phyloP scores from a whole-genome alignment of 2,888 invertebrate species.

The Amorpha juglandis region DNA sequence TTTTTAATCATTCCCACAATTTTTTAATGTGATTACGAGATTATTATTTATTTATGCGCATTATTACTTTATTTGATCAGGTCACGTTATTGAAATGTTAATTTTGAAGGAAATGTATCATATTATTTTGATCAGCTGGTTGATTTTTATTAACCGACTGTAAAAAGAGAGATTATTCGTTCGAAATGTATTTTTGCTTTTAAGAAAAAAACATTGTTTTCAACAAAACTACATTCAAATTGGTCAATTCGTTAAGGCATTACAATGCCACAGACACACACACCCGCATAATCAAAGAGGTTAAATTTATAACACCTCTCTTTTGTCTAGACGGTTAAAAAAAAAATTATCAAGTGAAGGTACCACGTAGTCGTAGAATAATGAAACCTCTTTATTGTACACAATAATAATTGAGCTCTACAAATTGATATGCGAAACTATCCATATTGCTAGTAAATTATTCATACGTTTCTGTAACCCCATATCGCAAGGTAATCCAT shows the following conservation, averaged over 20 bases:
- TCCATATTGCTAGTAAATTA: slow-evolving; percentile 12
- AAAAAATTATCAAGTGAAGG: neutral
- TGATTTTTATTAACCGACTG: too few species aligned
- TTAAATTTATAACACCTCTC: too few species aligned
- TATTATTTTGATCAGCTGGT: neutral
- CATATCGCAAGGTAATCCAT: slow-evolving; percentile 9
- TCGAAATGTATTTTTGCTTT: slow-evolving; percentile 4
- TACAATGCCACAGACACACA: too few species aligned
- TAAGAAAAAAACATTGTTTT: too few species aligned
- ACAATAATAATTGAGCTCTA: neutral
- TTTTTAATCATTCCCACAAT: slow-evolving; percentile 57
- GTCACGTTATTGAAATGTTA: slow-evolving; percentile 32
- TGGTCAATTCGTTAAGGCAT: too few species aligned
- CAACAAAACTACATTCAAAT: too few species aligned
- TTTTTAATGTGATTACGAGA: slow-evolving; percentile 44
- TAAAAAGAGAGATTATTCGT: too few species aligned
- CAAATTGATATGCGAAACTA: slow-evolving; percentile 10
- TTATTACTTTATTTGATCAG: slow-evolving; percentile 33
- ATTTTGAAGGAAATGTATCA: neutral
- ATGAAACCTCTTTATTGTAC: too few species aligned
- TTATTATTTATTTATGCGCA: slow-evolving; percentile 24
- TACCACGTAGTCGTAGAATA: neutral
- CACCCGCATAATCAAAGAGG: too few species aligned
- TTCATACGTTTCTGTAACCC: slow-evolving; percentile 16
- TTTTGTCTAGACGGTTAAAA: too few species aligned